A percentile compares a stretch with the other conserved stretches of the same genome.
Evolutionary conservation across 1,140 invertebrate species (phyloP).

Genomic region (Ptiloglossa arizonensis): DNA sequence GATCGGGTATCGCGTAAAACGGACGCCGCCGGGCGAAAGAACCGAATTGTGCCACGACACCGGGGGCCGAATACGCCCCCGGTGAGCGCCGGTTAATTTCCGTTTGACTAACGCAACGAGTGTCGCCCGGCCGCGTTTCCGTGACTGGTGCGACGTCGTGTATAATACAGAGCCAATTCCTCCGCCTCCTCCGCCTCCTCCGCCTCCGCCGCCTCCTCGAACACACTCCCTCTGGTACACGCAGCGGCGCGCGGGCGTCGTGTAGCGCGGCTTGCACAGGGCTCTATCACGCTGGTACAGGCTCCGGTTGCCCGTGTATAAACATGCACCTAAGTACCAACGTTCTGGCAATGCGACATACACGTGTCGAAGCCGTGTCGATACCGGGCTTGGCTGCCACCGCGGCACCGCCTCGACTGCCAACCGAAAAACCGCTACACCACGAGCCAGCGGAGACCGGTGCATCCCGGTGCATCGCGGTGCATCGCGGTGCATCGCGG

Average conservation of each 20-base stretch:
- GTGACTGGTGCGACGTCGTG: conserved; percentile 12
- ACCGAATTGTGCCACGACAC: neutral
- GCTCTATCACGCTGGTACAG: conserved; percentile 7
- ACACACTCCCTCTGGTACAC: neutral
- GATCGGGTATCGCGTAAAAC: conserved; percentile 18
- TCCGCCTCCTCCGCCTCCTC: too few relatives aligned
- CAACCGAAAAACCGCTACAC: too few relatives aligned
- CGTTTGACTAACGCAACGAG: conserved; percentile 39
- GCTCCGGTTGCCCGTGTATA: neutral
- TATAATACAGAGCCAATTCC: neutral
- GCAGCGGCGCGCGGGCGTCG: neutral
- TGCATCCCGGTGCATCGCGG: too few relatives aligned
- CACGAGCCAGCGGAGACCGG: too few relatives aligned
- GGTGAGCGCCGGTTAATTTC: conserved; percentile 47
- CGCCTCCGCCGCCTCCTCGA: too few relatives aligned
- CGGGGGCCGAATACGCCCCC: conserved; percentile 4
- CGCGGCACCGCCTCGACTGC: too few relatives aligned
- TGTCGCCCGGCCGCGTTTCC: conserved; percentile 39
- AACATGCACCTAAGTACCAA: conserved; percentile 21
- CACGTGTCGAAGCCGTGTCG: conserved; percentile 21
- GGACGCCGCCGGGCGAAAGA: conserved; percentile 25
- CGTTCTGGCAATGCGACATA: conserved; percentile 7
- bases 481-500: too few relatives aligned
- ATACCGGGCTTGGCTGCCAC: neutral
- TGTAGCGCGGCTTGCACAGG: neutral